Percentiles rank a stretch among this genome's conserved stretches.
Conservation (phyloP, 2,888 invertebrate species). For the Sympetrum striolatum region DNA sequence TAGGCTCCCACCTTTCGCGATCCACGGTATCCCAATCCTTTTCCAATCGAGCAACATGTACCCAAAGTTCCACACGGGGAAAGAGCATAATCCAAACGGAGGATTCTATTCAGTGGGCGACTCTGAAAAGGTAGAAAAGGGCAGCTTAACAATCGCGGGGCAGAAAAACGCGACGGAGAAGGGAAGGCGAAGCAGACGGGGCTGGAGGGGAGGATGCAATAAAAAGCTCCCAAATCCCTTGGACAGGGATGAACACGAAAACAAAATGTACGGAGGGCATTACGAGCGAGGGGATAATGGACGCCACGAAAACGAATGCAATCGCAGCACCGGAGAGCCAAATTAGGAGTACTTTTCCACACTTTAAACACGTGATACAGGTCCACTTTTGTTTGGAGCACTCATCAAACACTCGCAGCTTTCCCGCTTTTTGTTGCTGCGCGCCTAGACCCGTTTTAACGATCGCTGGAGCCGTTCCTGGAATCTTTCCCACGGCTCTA, state of each 20-base stretch:
- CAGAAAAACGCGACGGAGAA: not conserved
- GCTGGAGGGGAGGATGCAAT: not conserved
- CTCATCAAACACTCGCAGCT: not conserved
- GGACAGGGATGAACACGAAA: constrained; percentile 2
- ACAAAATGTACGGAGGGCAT: not conserved
- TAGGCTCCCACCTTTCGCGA: no score
- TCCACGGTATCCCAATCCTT: no score
- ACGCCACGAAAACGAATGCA: constrained; percentile 23
- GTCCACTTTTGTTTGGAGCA: not conserved
- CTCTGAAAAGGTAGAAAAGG: not conserved
- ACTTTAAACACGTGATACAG: not conserved
- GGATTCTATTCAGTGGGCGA: not conserved
- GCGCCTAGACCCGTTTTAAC: not conserved
- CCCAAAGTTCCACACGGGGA: no score
- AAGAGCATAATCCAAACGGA: not conserved
- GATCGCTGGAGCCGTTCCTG: not conserved
- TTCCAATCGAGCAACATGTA: no score
- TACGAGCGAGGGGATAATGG: constrained; percentile 4
- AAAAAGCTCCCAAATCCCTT: not conserved
- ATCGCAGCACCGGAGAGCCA: not conserved
- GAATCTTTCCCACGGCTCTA: not conserved
- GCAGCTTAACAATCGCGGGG: not conserved
- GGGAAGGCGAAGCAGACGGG: not conserved
- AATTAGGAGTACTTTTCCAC: not conserved
- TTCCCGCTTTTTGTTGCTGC: not conserved